Percentiles rank a stretch among this genome's conserved stretches.
phyloP scores from a whole-genome alignment of 2,797 vertebrate species.

The Rhinatrema bivittatum region DNA sequence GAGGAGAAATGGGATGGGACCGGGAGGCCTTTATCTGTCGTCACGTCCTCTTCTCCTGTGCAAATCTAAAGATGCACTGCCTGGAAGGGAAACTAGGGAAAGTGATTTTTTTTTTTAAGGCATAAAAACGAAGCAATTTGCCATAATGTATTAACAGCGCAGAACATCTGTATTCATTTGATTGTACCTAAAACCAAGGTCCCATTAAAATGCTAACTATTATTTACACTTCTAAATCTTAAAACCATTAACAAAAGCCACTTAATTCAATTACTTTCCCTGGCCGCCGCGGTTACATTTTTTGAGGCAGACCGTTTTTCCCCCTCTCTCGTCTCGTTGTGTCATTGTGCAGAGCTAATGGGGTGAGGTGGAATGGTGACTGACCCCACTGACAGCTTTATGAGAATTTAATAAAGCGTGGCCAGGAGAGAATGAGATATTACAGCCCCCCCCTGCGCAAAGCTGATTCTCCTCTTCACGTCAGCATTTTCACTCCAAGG shows the following conservation, averaged over 20 bases:
- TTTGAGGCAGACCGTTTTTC: slow-evolving; percentile 10
- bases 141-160: slow-evolving; percentile 39
- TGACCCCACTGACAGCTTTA: slow-evolving; percentile 75
- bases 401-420: slow-evolving; percentile 80
- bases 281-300: slow-evolving; percentile 24
- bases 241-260: slow-evolving; percentile 71
- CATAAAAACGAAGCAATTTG: slow-evolving; percentile 45
- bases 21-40: no score
- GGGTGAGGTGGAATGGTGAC: slow-evolving; percentile 70
- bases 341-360: slow-evolving; percentile 71
- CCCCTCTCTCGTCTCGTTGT: slow-evolving; percentile 3
- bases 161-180: slow-evolving; percentile 35
- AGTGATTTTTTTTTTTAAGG: no score
- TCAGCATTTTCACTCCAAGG: slow-evolving; percentile 46
- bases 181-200: slow-evolving; percentile 46
- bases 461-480: slow-evolving; percentile 49
- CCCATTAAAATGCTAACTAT: slow-evolving; percentile 57
- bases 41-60: no score
- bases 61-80: no score
- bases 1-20: no score
- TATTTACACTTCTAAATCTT: slow-evolving; percentile 70
- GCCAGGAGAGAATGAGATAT: slow-evolving; percentile 71
- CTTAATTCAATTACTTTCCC: slow-evolving; percentile 71
- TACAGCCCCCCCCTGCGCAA: slow-evolving; percentile 44
- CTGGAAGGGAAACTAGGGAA: no score